Conservation (phyloP, 2,797 vertebrate species). For the Coluber constrictor region DNA sequence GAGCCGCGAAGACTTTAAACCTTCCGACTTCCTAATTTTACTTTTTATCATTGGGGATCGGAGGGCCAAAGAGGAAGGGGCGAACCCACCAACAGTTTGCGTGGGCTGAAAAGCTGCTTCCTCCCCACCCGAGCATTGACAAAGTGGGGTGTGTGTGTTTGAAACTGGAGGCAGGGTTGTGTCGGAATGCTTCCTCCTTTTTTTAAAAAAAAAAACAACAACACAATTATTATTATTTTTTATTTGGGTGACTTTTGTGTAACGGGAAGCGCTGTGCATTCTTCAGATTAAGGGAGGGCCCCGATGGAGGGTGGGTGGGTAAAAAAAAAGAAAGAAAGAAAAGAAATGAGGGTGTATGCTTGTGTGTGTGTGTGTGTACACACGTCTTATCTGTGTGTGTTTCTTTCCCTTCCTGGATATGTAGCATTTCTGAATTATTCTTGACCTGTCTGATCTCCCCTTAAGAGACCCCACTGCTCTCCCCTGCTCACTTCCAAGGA, state of each 20-base stretch:
- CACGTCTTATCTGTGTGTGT: neutral
- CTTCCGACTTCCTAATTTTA: neutral
- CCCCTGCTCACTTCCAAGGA: too few species aligned
- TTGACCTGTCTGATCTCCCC: neutral
- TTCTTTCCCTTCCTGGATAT: constrained; percentile 74
- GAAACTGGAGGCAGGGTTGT: neutral
- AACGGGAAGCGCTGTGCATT: constrained; percentile 73
- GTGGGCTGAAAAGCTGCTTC: constrained; percentile 64
- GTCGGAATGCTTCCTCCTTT: neutral
- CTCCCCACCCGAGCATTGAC: constrained; percentile 40
- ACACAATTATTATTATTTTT: too few species aligned
- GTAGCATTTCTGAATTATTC: constrained; percentile 84
- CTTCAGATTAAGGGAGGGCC: constrained; percentile 28
- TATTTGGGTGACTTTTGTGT: constrained; percentile 20
- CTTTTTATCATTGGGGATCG: neutral
- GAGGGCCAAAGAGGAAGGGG: neutral
- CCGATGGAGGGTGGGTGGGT: constrained; percentile 6
- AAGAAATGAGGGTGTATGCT: neutral
- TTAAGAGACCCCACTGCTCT: rapidly evolving
- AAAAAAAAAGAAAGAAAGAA: too few species aligned
- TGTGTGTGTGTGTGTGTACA: neutral
- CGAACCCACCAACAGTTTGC: neutral
- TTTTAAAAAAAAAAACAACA: neutral
- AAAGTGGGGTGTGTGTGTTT: neutral
- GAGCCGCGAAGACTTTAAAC: neutral